Evolutionary conservation across 2,113 vertebrate genomes (phyloP).

Genomic region (Oncorhynchus keta): DNA sequence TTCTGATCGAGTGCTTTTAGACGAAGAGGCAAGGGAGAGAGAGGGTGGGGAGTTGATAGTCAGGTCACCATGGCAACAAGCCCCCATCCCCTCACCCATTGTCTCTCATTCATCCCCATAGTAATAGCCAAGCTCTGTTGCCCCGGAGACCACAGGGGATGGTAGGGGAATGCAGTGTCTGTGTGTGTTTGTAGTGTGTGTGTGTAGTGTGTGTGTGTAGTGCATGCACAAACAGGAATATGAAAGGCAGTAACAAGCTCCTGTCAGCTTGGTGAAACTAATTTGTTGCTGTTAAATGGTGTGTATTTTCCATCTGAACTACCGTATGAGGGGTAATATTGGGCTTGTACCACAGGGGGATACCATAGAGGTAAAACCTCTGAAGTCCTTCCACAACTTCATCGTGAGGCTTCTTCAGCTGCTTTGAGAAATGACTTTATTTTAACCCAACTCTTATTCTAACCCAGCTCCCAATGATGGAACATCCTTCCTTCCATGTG

Average conservation of each 20-base stretch:
- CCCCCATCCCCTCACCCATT: conserved; percentile 38
- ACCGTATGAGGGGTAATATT: background rate
- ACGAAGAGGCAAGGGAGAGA: background rate
- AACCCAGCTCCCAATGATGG: no score
- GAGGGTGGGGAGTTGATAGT: conserved; percentile 50
- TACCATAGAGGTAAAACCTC: background rate
- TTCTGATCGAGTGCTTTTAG: background rate
- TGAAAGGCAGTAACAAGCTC: conserved; percentile 13
- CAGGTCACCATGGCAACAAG: conserved; percentile 42
- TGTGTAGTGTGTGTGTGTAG: conserved; percentile 24
- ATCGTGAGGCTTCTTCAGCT: background rate
- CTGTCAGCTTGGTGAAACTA: background rate
- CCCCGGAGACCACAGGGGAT: conserved; percentile 65
- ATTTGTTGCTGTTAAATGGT: background rate
- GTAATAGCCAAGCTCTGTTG: conserved; percentile 65
- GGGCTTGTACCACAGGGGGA: background rate
- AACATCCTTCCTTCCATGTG: background rate
- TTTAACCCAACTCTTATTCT: background rate
- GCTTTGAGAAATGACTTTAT: background rate
- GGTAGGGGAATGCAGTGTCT: conserved; percentile 61
- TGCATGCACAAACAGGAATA: conserved; percentile 2
- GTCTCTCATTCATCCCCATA: conserved; percentile 73
- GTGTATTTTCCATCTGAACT: background rate
- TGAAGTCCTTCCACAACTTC: background rate
- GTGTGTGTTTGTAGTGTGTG: conserved; percentile 10